Conservation (phyloP, 2,888 invertebrate genomes). For the Malthinus seriepunctatus region DNA sequence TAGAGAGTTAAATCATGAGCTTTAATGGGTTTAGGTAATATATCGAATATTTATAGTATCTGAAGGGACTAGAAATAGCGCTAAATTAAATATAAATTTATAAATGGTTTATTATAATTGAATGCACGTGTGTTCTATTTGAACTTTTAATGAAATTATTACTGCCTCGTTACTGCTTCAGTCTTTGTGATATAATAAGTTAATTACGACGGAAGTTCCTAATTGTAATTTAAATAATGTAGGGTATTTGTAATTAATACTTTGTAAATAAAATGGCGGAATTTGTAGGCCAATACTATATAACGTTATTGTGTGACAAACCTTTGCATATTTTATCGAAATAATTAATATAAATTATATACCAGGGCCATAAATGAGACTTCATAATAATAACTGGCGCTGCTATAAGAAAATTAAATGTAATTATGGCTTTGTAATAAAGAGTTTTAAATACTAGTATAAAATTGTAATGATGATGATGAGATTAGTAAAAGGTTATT, state of each 20-base stretch:
- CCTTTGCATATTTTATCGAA: slow-evolving; percentile 42
- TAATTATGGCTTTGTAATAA: slow-evolving; percentile 25
- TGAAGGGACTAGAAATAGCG: slow-evolving; percentile 44
- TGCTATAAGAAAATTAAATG: slow-evolving; percentile 26
- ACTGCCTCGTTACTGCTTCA: slow-evolving; percentile 50
- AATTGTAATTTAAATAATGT: slow-evolving; percentile 55
- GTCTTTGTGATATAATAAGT: slow-evolving; percentile 52
- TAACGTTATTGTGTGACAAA: slow-evolving; percentile 21
- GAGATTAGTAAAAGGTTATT: slow-evolving; percentile 26
- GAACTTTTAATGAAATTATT: slow-evolving; percentile 54
- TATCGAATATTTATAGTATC: slow-evolving; percentile 39
- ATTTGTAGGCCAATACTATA: slow-evolving; percentile 13
- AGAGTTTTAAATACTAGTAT: slow-evolving; percentile 20
- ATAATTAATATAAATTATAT: slow-evolving; percentile 43
- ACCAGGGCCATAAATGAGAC: slow-evolving; percentile 33
- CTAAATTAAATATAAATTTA: slow-evolving; percentile 49
- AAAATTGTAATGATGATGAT: slow-evolving; percentile 24
- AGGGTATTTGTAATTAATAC: slow-evolving; percentile 52
- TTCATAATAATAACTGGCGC: slow-evolving; percentile 19
- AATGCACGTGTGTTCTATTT: slow-evolving; percentile 52
- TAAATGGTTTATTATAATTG: slow-evolving; percentile 53
- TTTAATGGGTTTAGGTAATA: slow-evolving; percentile 13
- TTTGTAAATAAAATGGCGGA: slow-evolving; percentile 47
- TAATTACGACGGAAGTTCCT: slow-evolving; percentile 53
- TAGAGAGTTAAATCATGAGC: slow-evolving; percentile 13